A percentile compares a stretch with the other conserved stretches of the same genome.
Conservation (phyloP, 2,113 vertebrate species). For the Burhinus oedicnemus region DNA sequence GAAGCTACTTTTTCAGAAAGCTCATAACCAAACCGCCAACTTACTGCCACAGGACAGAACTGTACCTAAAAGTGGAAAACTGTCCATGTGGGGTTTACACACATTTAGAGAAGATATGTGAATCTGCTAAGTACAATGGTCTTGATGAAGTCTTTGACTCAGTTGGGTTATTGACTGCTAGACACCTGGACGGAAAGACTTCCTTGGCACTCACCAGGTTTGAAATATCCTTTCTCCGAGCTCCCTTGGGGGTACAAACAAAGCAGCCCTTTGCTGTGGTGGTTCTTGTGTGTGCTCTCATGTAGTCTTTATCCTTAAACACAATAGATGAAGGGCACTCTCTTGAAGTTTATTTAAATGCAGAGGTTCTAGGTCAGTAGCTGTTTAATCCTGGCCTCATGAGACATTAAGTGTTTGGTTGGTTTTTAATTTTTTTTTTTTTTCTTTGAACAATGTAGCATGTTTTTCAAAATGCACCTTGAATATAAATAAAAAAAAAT, state of each 20-base stretch:
- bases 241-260: not conserved
- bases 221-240: not conserved
- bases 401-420: not conserved
- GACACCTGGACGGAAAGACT: not conserved
- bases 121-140: not conserved
- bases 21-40: not conserved
- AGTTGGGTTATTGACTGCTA: not conserved
- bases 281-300: not conserved
- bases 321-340: not conserved
- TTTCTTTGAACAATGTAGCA: not conserved
- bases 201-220: not conserved
- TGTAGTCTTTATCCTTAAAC: not conserved
- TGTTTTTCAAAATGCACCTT: not conserved
- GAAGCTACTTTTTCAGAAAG: not conserved
- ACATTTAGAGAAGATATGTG: not conserved
- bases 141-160: not conserved
- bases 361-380: not conserved
- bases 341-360: not conserved
- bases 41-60: not conserved
- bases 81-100: not conserved
- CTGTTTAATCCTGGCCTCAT: not conserved
- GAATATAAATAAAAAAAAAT: slow-evolving; percentile 29
- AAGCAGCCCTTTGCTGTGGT: not conserved
- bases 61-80: not conserved
- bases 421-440: not conserved